Conservation (phyloP, 2,113 vertebrate genomes). For the Psilopogon haemacephalus region DNA sequence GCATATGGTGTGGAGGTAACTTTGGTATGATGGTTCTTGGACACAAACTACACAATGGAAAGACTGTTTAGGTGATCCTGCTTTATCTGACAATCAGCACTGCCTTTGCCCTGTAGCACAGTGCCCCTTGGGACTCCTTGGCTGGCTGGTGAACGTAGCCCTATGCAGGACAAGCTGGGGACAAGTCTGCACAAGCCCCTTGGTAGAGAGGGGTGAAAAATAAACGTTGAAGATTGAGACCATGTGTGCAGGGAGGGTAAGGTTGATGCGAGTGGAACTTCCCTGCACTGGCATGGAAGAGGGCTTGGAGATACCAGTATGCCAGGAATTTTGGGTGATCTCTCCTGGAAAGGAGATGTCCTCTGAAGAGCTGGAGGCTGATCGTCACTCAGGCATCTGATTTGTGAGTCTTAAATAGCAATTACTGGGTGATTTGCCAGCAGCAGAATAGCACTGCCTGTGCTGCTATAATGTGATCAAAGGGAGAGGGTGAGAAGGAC, state of each 20-base stretch:
- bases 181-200: not conserved
- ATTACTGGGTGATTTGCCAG: not conserved
- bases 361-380: not conserved
- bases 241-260: not conserved
- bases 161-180: not conserved
- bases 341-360: not conserved
- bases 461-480: not conserved
- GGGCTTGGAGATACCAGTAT: not conserved
- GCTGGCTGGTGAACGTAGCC: not conserved
- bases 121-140: not conserved
- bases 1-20: not conserved
- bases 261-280: not conserved
- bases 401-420: not conserved
- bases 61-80: not conserved
- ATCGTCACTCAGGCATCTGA: not conserved
- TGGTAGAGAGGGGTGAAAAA: not conserved
- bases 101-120: not conserved
- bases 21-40: not conserved
- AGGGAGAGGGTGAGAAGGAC: slow-evolving; percentile 9
- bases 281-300: not conserved
- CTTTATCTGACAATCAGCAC: not conserved
- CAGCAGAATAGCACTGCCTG: not conserved
- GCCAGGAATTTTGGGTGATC: not conserved
- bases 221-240: not conserved
- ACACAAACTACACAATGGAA: not conserved